These are phyloP conservation scores for Phthorimaea operculella DNA, from an alignment of 1,140 invertebrate genomes.

Conservation along the genomic window DNA sequence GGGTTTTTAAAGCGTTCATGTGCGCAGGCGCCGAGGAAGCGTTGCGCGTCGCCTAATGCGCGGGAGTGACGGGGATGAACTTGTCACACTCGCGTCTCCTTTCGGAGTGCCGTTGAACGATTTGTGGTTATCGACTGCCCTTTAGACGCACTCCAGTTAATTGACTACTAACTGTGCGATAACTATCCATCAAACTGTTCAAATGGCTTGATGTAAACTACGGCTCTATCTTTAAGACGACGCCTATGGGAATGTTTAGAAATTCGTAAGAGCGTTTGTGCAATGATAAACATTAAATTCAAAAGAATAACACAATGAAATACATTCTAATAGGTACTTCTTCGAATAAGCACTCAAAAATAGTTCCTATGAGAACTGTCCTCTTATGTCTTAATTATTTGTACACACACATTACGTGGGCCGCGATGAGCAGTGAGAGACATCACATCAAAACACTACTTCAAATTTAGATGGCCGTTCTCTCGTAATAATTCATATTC, in stretches of 20 bases:
- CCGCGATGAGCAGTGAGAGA: conserved; percentile 26
- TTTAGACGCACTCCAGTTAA: conserved; percentile 21
- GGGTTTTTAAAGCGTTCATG: conserved; percentile 41
- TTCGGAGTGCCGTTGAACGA: conserved; percentile 27
- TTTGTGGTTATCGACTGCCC: conserved; percentile 27
- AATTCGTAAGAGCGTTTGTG: no score
- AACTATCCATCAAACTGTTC: conserved; percentile 19
- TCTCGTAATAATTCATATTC: conserved; percentile 45
- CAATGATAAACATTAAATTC: no score
- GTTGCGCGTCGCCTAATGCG: conserved; percentile 24
- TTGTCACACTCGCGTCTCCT: conserved; percentile 17
- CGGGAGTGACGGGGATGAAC: conserved; percentile 22
- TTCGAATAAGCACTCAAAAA: conserved; percentile 18
- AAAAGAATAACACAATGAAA: no score
- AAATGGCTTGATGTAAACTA: no score
- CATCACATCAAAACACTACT: conserved; percentile 42
- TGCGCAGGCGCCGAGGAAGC: conserved; percentile 37
- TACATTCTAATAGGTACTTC: no score
- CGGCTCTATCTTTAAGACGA: no score
- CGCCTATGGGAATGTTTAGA: no score
- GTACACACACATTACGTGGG: conserved; percentile 22
- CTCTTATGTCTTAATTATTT: conserved; percentile 45
- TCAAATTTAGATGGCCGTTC: conserved; percentile 40
- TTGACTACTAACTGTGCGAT: conserved; percentile 29
- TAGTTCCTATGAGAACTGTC: conserved; percentile 43